These are phyloP conservation scores for Rhynchonema sp. DNA, from an alignment of 2,888 invertebrate genomes.

Conservation along the genomic window DNA sequence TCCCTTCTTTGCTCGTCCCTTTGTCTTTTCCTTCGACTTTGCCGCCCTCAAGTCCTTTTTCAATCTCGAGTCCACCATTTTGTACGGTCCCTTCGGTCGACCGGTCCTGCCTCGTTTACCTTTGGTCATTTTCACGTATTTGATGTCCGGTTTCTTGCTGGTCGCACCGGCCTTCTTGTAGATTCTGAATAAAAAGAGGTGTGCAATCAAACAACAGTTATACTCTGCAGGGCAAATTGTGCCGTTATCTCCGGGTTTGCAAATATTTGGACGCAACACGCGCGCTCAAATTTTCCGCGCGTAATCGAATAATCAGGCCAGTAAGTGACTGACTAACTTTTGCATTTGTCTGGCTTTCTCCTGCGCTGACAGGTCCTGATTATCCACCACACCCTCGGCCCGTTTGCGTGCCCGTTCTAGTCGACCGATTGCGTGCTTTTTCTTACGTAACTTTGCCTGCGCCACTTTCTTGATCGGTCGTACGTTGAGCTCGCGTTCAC, in stretches of 20 bases:
- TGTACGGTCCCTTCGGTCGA: slow-evolving; percentile 18
- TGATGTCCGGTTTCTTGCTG: slow-evolving; percentile 61
- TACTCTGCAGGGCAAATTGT: too few relatives aligned
- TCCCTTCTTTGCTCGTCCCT: neutral
- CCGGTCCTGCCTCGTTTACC: slow-evolving; percentile 13
- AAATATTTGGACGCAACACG: too few relatives aligned
- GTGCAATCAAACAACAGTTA: too few relatives aligned
- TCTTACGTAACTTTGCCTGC: slow-evolving; percentile 93
- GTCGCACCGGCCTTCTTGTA: slow-evolving; percentile 52
- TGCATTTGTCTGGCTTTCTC: slow-evolving; percentile 45
- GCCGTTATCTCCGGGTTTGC: too few relatives aligned
- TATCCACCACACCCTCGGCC: slow-evolving; percentile 53
- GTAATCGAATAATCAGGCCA: too few relatives aligned
- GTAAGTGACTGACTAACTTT: too few relatives aligned
- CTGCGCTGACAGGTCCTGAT: slow-evolving; percentile 65
- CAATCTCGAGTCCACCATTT: slow-evolving; percentile 12
- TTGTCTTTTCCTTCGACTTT: neutral
- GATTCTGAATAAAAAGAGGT: too few relatives aligned
- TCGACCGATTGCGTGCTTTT: slow-evolving; percentile 58
- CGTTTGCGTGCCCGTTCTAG: slow-evolving; percentile 85
- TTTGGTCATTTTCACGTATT: slow-evolving; percentile 82
- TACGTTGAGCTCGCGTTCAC: slow-evolving; percentile 58
- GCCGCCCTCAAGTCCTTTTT: slow-evolving; percentile 8
- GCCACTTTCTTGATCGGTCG: slow-evolving; percentile 90
- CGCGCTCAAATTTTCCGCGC: too few relatives aligned